These are phyloP conservation scores for Heptranchias perlo DNA, from an alignment of 2,113 vertebrate genomes.

Conservation along the genomic window DNA sequence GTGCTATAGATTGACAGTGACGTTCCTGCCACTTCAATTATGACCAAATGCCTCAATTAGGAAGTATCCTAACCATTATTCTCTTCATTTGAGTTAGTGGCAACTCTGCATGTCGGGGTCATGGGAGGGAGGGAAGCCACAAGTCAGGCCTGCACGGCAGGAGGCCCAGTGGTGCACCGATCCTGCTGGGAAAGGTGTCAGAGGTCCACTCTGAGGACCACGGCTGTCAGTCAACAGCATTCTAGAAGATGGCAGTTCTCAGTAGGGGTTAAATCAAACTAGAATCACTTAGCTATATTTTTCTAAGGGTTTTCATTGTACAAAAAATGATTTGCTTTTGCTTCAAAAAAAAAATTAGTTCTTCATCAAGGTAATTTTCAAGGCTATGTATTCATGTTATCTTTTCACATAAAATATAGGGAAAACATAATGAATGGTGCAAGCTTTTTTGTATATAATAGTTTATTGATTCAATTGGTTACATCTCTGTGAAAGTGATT, in stretches of 20 bases:
- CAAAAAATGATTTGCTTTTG: not conserved
- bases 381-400: not conserved
- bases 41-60: conserved; percentile 51
- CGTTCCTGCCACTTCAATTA: conserved; percentile 68
- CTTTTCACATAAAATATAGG: not conserved
- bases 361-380: not conserved
- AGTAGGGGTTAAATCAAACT: conserved; percentile 43
- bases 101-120: conserved; percentile 58
- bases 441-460: not conserved
- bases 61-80: conserved; percentile 55
- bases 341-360: not conserved
- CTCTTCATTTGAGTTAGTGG: conserved; percentile 52
- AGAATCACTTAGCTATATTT: conserved; percentile 43
- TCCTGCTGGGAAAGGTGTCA: conserved; percentile 66
- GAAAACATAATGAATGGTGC: not conserved
- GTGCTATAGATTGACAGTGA: conserved; percentile 64
- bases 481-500: not conserved
- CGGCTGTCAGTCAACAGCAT: conserved; percentile 59
- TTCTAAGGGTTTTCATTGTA: conserved; percentile 9
- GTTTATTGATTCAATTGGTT: conserved; percentile 22
- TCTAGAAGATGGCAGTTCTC: conserved; percentile 48
- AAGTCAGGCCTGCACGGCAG: conserved; percentile 51
- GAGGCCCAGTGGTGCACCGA: conserved; percentile 55
- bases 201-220: conserved; percentile 55
- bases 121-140: conserved; percentile 45